These are phyloP conservation scores for Tenthredo mesomela DNA, from an alignment of 2,888 invertebrate species.

Conservation along the genomic window DNA sequence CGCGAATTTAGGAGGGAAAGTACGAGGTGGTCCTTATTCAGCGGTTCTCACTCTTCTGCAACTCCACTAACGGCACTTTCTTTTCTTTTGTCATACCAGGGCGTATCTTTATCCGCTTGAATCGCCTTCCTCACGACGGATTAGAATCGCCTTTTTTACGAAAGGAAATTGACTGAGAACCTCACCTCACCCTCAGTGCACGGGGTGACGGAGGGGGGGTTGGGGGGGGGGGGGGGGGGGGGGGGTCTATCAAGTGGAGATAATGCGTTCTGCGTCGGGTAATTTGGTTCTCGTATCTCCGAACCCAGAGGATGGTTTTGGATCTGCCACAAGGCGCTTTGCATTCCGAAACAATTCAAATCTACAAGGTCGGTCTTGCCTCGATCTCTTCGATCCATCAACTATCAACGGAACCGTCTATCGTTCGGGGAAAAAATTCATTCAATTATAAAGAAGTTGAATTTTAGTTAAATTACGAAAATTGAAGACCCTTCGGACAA, in stretches of 20 bases:
- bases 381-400: conserved; percentile 20
- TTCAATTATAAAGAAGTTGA: neutral
- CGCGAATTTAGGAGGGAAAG: conserved; percentile 67
- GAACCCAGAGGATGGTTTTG: conserved; percentile 47
- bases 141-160: conserved; percentile 14
- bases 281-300: conserved; percentile 70
- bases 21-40: conserved; percentile 56
- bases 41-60: conserved; percentile 64
- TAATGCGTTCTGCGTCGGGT: conserved; percentile 76
- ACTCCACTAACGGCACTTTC: neutral
- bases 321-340: conserved; percentile 54
- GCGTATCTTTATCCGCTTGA: conserved; percentile 1
- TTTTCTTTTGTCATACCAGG: conserved; percentile 10
- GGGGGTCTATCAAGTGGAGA: conserved; percentile 74
- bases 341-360: conserved; percentile 57
- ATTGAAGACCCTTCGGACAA: neutral
- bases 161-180: conserved; percentile 60
- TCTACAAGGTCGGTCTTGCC: conserved; percentile 22
- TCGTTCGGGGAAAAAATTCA: neutral
- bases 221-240: conserved; percentile 57
- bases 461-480: neutral
- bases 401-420: neutral
- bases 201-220: conserved; percentile 57
- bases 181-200: conserved; percentile 59
- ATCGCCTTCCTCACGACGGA: neutral